These are phyloP conservation scores for Luperina testacea DNA, from an alignment of 2,888 invertebrate species.

Conservation along the genomic window DNA sequence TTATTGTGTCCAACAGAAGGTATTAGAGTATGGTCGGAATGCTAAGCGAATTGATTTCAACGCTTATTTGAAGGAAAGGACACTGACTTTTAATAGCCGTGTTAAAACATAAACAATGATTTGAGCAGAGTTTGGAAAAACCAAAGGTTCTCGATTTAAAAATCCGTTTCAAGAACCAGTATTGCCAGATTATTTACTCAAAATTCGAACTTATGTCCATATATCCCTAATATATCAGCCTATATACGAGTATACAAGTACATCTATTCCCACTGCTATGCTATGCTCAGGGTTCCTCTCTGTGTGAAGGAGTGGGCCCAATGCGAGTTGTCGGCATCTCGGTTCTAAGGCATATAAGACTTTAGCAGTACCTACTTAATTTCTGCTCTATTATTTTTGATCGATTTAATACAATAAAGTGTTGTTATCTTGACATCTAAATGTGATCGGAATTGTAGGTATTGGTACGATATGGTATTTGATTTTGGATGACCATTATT, in stretches of 20 bases:
- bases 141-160: not conserved
- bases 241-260: not conserved
- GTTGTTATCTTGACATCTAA: not conserved
- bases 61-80: conserved; percentile 23
- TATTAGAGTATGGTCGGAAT: conserved; percentile 20
- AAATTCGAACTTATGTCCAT: too few species aligned
- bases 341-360: too few species aligned
- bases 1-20: conserved; percentile 20
- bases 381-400: not conserved
- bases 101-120: not conserved
- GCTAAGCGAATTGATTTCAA: conserved; percentile 22
- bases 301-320: not conserved
- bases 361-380: not conserved
- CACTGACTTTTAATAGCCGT: conserved; percentile 1
- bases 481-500: not conserved
- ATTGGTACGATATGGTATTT: not conserved
- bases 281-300: not conserved
- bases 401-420: not conserved
- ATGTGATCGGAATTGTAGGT: not conserved
- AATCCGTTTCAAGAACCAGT: not conserved
- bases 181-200: not conserved
- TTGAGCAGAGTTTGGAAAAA: not conserved
- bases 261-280: not conserved
- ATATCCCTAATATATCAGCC: not conserved
- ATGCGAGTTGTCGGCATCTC: not conserved